These are phyloP conservation scores for Danionella cerebrum DNA, from an alignment of 2,113 vertebrate species.

Conservation along the genomic window DNA sequence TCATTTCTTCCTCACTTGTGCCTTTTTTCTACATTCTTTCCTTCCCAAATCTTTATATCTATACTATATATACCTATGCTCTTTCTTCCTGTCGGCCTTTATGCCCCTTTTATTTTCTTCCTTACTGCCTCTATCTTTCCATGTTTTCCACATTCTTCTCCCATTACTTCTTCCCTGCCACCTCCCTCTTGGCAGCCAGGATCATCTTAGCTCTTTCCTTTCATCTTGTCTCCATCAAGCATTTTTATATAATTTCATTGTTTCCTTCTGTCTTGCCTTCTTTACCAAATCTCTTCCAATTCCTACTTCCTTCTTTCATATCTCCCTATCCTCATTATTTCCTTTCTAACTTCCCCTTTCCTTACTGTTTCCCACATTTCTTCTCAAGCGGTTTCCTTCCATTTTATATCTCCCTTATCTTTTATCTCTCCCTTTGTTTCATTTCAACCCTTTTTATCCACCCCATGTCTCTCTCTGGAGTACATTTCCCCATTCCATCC, in stretches of 20 bases:
- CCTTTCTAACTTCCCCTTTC: constrained; percentile 13
- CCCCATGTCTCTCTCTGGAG: background rate
- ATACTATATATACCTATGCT: too few species aligned
- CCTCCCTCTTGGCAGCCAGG: too few species aligned
- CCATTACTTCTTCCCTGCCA: background rate
- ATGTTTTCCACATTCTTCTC: background rate
- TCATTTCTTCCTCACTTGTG: too few species aligned
- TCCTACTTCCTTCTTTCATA: background rate
- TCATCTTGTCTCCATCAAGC: too few species aligned
- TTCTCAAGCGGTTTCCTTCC: background rate
- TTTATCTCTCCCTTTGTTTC: background rate
- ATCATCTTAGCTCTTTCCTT: too few species aligned
- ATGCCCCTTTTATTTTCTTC: background rate
- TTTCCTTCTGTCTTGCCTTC: background rate
- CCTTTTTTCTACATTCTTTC: too few species aligned
- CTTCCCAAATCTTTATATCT: too few species aligned
- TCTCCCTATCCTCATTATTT: constrained; percentile 4
- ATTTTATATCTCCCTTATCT: background rate
- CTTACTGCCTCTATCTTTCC: background rate
- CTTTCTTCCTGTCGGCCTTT: too few species aligned
- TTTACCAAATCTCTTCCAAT: background rate
- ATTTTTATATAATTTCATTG: too few species aligned
- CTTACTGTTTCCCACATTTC: background rate
- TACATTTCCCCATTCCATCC: too few species aligned
- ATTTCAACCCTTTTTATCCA: background rate